Conservation (phyloP, 2,888 invertebrate species). For the Nycteola revayana region DNA sequence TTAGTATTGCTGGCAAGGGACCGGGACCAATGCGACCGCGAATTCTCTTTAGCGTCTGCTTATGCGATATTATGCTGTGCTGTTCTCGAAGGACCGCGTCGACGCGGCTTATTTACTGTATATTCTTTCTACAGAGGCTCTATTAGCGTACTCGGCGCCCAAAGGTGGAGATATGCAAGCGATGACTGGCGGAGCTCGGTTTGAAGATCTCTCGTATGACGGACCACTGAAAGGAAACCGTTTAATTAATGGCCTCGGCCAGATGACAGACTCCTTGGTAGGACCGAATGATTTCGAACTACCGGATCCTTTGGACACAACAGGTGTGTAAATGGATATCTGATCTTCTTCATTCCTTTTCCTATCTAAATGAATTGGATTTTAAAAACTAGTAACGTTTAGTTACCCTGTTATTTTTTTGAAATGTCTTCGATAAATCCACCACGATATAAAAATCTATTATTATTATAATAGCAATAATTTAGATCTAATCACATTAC, state of each 20-base stretch:
- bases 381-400: too few species aligned
- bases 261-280: conserved; percentile 88
- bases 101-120: conserved; percentile 49
- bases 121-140: conserved; percentile 80
- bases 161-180: conserved; percentile 84
- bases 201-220: conserved; percentile 92
- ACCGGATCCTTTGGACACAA: conserved; percentile 80
- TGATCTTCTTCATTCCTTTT: too few species aligned
- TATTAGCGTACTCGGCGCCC: conserved; percentile 86
- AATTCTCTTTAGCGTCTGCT: conserved; percentile 35
- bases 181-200: conserved; percentile 85
- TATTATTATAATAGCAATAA: too few species aligned
- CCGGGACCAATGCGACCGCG: conserved; percentile 52
- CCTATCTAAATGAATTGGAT: too few species aligned
- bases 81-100: conserved; percentile 40
- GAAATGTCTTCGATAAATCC: too few species aligned
- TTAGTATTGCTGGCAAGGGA: conserved; percentile 25
- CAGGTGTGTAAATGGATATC: conserved; percentile 69
- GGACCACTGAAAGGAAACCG: conserved; percentile 81
- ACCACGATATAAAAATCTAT: too few species aligned
- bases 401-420: too few species aligned
- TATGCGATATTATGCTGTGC: conserved; percentile 36
- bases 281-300: conserved; percentile 86
- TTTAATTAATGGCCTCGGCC: conserved; percentile 88
- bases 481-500: too few species aligned